Conservation (phyloP, 2,888 invertebrate species). For the Drosophila hamatofila region DNA sequence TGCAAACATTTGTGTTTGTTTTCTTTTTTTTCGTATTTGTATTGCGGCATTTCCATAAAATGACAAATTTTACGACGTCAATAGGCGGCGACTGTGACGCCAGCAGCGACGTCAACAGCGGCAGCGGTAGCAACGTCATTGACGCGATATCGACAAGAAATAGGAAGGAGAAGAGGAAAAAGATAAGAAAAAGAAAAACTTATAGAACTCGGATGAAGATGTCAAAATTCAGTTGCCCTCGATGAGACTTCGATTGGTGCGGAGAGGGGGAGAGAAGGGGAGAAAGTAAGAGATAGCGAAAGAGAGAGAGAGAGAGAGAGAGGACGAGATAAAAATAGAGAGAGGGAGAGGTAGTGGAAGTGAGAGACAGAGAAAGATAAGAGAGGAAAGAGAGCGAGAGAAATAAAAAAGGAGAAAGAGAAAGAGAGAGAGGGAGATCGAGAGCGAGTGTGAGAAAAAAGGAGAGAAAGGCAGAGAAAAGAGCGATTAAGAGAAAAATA, state of each 20-base stretch:
- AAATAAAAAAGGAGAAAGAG: too few relatives aligned
- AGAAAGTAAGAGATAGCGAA: too few relatives aligned
- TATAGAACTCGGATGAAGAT: neutral
- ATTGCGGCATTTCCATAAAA: conserved; percentile 62
- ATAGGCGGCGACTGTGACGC: conserved; percentile 48
- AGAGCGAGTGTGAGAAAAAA: neutral
- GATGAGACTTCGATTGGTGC: too few relatives aligned
- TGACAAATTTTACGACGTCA: conserved; percentile 71
- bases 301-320: neutral
- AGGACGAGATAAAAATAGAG: too few relatives aligned
- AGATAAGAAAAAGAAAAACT: neutral
- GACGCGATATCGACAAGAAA: conserved; percentile 53
- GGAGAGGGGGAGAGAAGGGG: neutral
- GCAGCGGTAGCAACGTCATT: conserved; percentile 41
- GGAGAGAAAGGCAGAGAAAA: neutral
- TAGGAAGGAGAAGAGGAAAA: neutral
- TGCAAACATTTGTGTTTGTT: conserved; percentile 19
- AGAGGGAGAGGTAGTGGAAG: neutral
- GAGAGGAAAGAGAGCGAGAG: neutral
- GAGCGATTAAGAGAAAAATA: too few relatives aligned
- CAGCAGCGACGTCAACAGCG: conserved; percentile 32
- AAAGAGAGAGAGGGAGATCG: neutral
- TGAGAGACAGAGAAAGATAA: neutral
- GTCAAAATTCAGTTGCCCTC: neutral
- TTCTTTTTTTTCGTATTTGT: conserved; percentile 20